Percentiles rank a stretch among this genome's conserved stretches.
Conservation (phyloP, 2,888 invertebrate genomes). For the Erannis defoliaria region DNA sequence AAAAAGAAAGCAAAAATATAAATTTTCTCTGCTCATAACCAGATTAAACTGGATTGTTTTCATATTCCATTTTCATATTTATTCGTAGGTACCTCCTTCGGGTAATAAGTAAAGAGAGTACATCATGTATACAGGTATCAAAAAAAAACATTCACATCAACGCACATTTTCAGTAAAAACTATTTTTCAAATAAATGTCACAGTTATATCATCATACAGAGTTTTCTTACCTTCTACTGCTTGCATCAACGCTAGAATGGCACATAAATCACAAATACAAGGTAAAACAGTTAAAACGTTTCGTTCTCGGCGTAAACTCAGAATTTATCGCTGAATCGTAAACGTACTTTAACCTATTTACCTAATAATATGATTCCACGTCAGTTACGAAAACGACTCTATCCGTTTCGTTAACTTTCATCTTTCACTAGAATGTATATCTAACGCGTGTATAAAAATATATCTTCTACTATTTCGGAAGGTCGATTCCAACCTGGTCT, state of each 20-base stretch:
- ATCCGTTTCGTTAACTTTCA: slow-evolving; percentile 42
- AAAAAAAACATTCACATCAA: not conserved
- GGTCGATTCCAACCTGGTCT: slow-evolving; percentile 22
- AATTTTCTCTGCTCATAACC: no score
- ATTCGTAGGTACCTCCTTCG: no score
- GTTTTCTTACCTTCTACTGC: slow-evolving; percentile 7
- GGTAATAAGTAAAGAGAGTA: no score
- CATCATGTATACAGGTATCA: no score
- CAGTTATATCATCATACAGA: not conserved
- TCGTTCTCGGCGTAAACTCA: slow-evolving; percentile 12
- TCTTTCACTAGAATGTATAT: slow-evolving; percentile 35
- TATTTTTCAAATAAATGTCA: not conserved
- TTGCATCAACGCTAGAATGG: slow-evolving; percentile 15
- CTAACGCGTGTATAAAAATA: slow-evolving; percentile 29
- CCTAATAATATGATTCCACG: slow-evolving; percentile 46
- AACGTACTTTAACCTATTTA: slow-evolving; percentile 57
- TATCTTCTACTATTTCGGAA: slow-evolving; percentile 26
- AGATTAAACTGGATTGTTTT: no score
- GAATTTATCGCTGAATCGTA: slow-evolving; percentile 52
- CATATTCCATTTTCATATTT: no score
- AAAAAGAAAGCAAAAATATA: no score
- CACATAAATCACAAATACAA: slow-evolving; percentile 31
- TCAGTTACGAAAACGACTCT: slow-evolving; percentile 30
- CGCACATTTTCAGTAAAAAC: not conserved
- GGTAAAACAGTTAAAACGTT: slow-evolving; percentile 27